A percentile compares a stretch with the other conserved stretches of the same genome.
Evolutionary conservation across 2,797 vertebrate genomes (phyloP).

Genomic region (Coregonus sp.): DNA sequence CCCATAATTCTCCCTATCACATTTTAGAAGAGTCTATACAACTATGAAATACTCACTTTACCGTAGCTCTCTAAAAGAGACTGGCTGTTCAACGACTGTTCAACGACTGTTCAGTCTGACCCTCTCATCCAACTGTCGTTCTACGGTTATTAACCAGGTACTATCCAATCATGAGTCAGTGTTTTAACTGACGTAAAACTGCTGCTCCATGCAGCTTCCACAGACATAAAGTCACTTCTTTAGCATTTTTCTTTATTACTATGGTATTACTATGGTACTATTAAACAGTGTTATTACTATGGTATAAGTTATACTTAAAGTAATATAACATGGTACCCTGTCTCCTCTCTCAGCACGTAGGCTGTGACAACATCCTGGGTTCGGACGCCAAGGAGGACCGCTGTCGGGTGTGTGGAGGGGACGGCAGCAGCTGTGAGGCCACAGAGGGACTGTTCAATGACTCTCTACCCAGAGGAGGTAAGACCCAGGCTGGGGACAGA

Average conservation of each 20-base stretch:
- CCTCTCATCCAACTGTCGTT: neutral
- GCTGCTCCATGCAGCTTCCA: neutral
- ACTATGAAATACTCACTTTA: neutral
- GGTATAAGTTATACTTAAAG: neutral
- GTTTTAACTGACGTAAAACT: neutral
- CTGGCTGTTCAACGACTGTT: neutral
- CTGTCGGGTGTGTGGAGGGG: constrained; percentile 94
- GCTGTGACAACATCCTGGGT: constrained; percentile 97
- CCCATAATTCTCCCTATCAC: neutral
- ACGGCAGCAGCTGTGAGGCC: constrained; percentile 94
- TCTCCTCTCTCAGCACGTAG: constrained; percentile 85
- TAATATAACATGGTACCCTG: neutral
- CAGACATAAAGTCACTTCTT: too few relatives aligned
- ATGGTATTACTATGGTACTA: too few relatives aligned
- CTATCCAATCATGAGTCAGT: neutral
- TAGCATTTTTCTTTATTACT: too few relatives aligned
- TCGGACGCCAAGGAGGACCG: constrained; percentile 95
- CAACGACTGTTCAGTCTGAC: neutral
- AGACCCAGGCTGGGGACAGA: constrained; percentile 32
- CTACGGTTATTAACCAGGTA: neutral
- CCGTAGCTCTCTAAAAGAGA: neutral
- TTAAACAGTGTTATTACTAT: too few relatives aligned
- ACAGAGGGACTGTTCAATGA: constrained; percentile 96
- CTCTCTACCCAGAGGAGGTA: constrained; percentile 95
- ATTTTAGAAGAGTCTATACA: neutral